Conservation (phyloP, 2,888 invertebrate genomes). For the Drosophila nr. medialis region DNA sequence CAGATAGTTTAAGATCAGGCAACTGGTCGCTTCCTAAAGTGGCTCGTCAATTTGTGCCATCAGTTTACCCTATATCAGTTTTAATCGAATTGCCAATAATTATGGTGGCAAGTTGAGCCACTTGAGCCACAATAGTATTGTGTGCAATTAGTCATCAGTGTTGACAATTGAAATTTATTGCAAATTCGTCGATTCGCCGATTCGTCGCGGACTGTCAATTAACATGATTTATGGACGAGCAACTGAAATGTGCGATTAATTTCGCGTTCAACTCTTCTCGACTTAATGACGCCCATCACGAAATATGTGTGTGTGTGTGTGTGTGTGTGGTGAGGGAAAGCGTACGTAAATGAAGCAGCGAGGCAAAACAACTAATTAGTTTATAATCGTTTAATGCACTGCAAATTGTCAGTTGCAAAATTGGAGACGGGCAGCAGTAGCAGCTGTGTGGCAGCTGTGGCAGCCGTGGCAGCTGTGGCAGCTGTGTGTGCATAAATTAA, state of each 20-base stretch:
- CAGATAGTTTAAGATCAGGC: not conserved
- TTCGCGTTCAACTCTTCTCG: conserved; percentile 1
- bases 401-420: conserved; percentile 42
- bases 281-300: conserved; percentile 14
- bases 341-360: conserved; percentile 1
- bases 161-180: not conserved
- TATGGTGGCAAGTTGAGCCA: not conserved
- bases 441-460: not conserved
- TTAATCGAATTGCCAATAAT: not conserved
- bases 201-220: not conserved
- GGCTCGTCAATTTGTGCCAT: not conserved
- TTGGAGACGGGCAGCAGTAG: conserved; percentile 1
- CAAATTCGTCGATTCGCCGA: not conserved
- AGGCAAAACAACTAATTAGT: conserved; percentile 68
- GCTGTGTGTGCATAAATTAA: conserved; percentile 77
- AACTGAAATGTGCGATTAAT: conserved; percentile 1
- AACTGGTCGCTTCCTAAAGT: not conserved
- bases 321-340: not conserved
- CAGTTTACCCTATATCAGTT: not conserved
- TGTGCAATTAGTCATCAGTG: not conserved
- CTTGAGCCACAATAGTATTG: not conserved
- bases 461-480: conserved; percentile 1
- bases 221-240: not conserved
- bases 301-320: not conserved
- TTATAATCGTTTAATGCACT: conserved; percentile 77